These are phyloP conservation scores for Catharus bicknelli DNA, from an alignment of 2,113 vertebrate genomes.

Conservation along the genomic window DNA sequence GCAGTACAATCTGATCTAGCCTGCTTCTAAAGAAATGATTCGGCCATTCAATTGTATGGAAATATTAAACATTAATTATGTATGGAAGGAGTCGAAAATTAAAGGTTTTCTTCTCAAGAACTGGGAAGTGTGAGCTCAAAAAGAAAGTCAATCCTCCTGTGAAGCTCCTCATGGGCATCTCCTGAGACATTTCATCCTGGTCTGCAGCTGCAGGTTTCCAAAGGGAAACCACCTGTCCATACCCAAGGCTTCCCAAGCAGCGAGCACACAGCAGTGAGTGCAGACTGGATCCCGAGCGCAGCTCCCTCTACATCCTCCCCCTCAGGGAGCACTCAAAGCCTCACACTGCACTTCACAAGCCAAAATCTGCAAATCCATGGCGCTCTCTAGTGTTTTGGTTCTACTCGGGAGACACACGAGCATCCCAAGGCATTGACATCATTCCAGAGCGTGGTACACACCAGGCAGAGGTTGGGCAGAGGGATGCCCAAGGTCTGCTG, in stretches of 20 bases:
- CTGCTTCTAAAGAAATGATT: background rate
- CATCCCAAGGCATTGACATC: background rate
- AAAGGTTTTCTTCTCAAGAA: background rate
- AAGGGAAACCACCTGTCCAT: background rate
- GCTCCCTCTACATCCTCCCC: background rate
- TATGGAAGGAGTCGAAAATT: background rate
- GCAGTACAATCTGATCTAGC: background rate
- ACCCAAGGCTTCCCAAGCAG: background rate
- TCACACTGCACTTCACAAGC: background rate
- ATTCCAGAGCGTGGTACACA: background rate
- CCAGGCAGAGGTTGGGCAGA: background rate
- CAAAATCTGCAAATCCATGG: conserved; percentile 31
- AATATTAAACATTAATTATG: background rate
- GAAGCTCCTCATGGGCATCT: background rate
- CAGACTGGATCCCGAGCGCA: background rate
- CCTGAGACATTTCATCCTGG: background rate
- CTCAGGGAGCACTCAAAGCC: background rate
- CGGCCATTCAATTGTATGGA: background rate
- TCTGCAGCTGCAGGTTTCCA: background rate
- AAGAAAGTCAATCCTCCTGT: background rate
- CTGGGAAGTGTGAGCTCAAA: background rate
- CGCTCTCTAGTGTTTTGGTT: conserved; percentile 46
- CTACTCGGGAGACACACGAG: background rate
- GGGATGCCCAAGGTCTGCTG: background rate
- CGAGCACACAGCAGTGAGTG: background rate